Evolutionary conservation across 2,797 vertebrate species (phyloP).

Genomic region (Halcyon chelicuti): DNA sequence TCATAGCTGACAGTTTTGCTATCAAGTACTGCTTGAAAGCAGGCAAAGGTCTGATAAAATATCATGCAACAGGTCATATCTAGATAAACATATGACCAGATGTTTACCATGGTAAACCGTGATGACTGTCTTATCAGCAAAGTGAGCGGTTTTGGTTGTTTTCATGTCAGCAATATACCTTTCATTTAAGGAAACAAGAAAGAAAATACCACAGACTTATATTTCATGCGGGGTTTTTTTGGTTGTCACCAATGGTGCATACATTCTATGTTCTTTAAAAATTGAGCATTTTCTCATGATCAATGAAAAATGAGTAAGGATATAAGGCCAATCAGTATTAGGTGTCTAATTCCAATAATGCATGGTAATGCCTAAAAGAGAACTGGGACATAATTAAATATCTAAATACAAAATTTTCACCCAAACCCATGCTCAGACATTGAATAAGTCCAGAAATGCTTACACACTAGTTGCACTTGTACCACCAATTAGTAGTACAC

Average conservation of each 20-base stretch:
- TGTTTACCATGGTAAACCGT: background rate
- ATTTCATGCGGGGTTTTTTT: background rate
- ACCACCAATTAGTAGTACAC: background rate
- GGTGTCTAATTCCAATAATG: background rate
- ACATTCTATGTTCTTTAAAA: background rate
- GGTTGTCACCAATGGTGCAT: background rate
- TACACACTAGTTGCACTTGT: background rate
- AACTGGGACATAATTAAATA: background rate
- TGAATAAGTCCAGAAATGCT: background rate
- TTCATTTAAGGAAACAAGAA: background rate
- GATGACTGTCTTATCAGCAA: background rate
- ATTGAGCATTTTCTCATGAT: no score
- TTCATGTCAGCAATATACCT: background rate
- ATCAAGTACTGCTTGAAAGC: background rate
- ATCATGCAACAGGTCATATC: background rate
- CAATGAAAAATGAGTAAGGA: background rate
- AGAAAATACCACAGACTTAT: background rate
- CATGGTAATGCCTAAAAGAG: background rate
- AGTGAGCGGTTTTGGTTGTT: background rate
- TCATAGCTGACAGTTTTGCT: constrained; percentile 8
- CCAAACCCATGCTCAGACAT: background rate
- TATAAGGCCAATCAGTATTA: background rate
- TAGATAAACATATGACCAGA: background rate
- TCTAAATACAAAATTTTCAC: background rate
- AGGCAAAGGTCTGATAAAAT: background rate